Evolutionary conservation across 2,888 invertebrate species (phyloP), one percentile per base, ranked within the genome.

Genomic region (Drosophila picticornis): DNA sequence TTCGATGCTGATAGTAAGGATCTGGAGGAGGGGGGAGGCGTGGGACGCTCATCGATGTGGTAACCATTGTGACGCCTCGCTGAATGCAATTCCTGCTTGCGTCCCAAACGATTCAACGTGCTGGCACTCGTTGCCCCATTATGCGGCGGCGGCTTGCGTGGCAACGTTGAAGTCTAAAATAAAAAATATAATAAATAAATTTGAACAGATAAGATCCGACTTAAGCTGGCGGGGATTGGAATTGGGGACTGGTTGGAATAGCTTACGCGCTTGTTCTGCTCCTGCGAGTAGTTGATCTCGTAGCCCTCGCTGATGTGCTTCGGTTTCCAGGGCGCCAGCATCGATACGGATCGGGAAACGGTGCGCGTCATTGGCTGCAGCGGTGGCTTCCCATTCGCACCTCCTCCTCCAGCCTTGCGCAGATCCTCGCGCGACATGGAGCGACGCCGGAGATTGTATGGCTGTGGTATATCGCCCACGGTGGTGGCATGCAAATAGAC

Each of bases 401-500:
- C 48, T 2, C 16, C 34, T 55, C 38, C 51, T 4, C 66, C 76
- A 43, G 77, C 86, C 4, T 95, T 96, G 19, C 96, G 95, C 19
- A 97, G 94, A 92, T 97, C 97, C 90, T 97, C 97, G 29, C 97
- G 94, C 36, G 97, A 97, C 34, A 95, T 94, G 22, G 95, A 94
- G 48, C 96, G 94, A 81, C 95, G 94, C 78, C 95, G 94, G 34
- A 95, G 93, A 25, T 95, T 95, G 78, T 94, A 94, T 38, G 96
- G 96, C 85, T 96, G 96, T 25, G 97, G 97, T 91, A 97, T 97
- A 92, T 97, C 97, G 69, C 97, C 97, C 88, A 97, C 97, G 95
- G 97, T 97, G 56, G 97, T 97, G 60, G 97, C 97, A 90, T 97
- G 97, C 60, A 97, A 94, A 91, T 97, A 97, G 27, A 97, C 97